Evolutionary conservation across 2,888 invertebrate genomes (phyloP), one percentile per base, ranked within the genome.

Genomic region (Mantis religiosa): DNA sequence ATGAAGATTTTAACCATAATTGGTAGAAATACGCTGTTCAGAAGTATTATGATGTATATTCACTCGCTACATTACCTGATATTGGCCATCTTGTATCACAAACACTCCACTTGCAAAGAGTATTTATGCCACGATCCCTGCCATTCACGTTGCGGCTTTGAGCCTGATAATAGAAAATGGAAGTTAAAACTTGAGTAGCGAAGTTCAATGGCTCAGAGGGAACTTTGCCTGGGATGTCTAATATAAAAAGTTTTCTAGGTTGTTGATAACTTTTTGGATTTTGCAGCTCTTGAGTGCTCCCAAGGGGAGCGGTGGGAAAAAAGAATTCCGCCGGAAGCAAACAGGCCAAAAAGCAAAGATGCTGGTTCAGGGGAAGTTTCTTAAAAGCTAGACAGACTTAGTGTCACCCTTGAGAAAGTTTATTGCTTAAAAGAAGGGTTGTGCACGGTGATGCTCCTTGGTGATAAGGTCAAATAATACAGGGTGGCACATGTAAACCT

Each of bases 191-290:
- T 85, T 47, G 47, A 41, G 84, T 27, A 84, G 47, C 47, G 34
- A 41, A 34, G 85, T 34, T 27, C 30, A 85, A 47, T 71, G 54
- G 54, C 20, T 71, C 8, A 71, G 25, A 71, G 54, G 25, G 54
- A 71, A 71, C 54, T 71, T 71, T 71, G 54, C 54, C 54, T 71
- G 54, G 20, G 54, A 71, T 71, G 54, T 71, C 54, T 71, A 71
- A 71, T 71, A 71, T 30, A 82, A 41, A 85, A 82, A 87, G 87
- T 87, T 87, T 82, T 82, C 82, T 34, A 41, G 25, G 71, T 87
- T 28, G 30, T 82, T 87, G n/a, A 82, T 87, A 87, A 87, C 87
- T 87, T 86, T 87, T 28, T 87, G 82, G 87, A 87, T 82, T 81
- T 34, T 87, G 14, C 41, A 87, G 30, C 30, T 25, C 25, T 14